phyloP scores from a whole-genome alignment of 2,797 vertebrate species.

The Ptychadena robeensis region DNA sequence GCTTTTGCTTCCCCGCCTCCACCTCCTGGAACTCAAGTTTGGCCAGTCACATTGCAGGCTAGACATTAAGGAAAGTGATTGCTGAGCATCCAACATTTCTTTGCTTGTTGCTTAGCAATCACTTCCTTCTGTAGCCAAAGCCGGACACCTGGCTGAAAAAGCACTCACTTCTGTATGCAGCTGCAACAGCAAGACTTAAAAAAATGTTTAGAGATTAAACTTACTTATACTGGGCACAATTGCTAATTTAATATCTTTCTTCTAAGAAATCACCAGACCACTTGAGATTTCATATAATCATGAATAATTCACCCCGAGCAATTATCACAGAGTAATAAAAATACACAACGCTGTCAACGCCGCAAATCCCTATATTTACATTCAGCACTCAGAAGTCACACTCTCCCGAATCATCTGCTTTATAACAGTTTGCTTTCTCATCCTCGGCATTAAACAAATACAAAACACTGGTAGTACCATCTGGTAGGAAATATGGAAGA shows the following conservation, averaged over 20 bases:
- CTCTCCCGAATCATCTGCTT: not conserved
- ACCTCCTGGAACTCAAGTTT: too few species aligned
- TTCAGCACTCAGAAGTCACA: not conserved
- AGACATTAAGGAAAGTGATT: too few species aligned
- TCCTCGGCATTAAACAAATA: slow-evolving; percentile 28
- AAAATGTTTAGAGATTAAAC: too few species aligned
- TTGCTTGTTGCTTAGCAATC: too few species aligned
- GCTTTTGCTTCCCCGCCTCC: too few species aligned
- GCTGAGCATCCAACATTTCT: too few species aligned
- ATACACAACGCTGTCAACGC: slow-evolving; percentile 23
- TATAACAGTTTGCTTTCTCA: not conserved
- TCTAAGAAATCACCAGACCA: slow-evolving; percentile 19
- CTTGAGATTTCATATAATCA: slow-evolving; percentile 41
- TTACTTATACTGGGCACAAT: not conserved
- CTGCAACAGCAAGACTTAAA: too few species aligned
- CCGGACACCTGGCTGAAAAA: too few species aligned
- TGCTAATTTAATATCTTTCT: not conserved
- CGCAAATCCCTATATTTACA: slow-evolving; percentile 37
- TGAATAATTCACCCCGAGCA: slow-evolving; percentile 48
- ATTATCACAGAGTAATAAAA: slow-evolving; percentile 43
- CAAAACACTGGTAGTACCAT: slow-evolving; percentile 19
- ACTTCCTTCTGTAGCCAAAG: too few species aligned
- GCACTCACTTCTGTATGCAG: too few species aligned
- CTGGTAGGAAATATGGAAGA: not conserved
- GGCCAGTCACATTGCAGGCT: too few species aligned